phyloP scores from a whole-genome alignment of 2,888 invertebrate species.

The Tipula confusa region DNA sequence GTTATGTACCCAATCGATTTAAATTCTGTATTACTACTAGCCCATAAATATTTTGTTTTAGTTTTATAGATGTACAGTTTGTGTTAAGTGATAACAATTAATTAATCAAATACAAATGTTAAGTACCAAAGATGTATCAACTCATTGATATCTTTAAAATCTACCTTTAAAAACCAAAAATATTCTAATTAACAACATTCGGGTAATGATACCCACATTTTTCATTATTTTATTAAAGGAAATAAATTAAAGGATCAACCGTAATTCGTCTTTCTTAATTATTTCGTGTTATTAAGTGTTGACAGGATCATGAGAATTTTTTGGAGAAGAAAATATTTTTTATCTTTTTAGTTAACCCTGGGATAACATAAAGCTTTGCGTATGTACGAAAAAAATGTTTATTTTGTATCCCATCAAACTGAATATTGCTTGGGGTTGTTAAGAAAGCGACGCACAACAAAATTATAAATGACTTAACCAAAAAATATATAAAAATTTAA shows the following conservation, averaged over 20 bases:
- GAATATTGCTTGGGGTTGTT: not conserved
- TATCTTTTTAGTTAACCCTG: not conserved
- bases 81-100: slow-evolving; percentile 6
- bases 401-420: not conserved
- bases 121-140: not conserved
- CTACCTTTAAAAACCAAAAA: not conserved
- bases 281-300: not conserved
- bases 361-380: not conserved
- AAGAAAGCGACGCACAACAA: not conserved
- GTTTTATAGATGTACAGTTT: not conserved
- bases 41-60: not conserved
- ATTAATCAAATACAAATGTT: not conserved
- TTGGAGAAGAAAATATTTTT: not conserved
- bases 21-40: not conserved
- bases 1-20: not conserved
- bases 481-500: not conserved
- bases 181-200: not conserved
- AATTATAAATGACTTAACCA: slow-evolving; percentile 9
- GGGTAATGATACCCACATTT: not conserved
- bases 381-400: too few species aligned
- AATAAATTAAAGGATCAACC: slow-evolving; percentile 12
- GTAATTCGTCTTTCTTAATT: slow-evolving; percentile 20
- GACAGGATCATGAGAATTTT: slow-evolving; percentile 4
- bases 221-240: not conserved
- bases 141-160: not conserved